phyloP scores from a whole-genome alignment of 2,888 invertebrate species.

The Apotomis capreana region DNA sequence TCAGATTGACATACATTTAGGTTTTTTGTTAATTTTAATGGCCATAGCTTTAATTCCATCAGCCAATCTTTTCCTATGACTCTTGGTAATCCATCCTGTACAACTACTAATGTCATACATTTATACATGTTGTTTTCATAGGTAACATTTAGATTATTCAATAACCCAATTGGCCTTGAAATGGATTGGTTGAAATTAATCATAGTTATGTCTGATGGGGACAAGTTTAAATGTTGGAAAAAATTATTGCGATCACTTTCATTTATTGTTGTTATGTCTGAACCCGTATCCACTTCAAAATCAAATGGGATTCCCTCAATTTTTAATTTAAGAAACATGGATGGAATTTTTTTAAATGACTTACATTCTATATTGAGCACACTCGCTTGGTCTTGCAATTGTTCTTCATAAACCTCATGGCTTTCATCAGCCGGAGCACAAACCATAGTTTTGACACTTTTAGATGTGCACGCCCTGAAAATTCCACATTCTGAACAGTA shows the following conservation, averaged over 20 bases:
- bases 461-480: conserved; percentile 1
- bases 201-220: not conserved
- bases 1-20: not conserved
- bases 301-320: conserved; percentile 6
- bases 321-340: conserved; percentile 9
- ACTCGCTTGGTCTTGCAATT: not conserved
- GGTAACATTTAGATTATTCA: not conserved
- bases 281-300: conserved; percentile 17
- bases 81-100: conserved; percentile 2
- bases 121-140: not conserved
- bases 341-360: conserved; percentile 13
- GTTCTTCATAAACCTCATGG: not conserved
- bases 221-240: not conserved
- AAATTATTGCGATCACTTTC: conserved; percentile 4
- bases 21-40: conserved; percentile 10
- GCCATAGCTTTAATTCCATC: conserved; percentile 8
- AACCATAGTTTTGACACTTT: not conserved
- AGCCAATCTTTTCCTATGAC: conserved; percentile 8
- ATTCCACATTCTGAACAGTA: conserved; percentile 22
- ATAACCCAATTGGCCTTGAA: conserved; percentile 10
- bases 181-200: conserved; percentile 13
- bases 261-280: conserved; percentile 10
- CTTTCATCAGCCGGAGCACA: not conserved
- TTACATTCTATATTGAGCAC: conserved; percentile 6
- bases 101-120: conserved; percentile 1